Percentiles rank a stretch among this genome's conserved stretches.
Evolutionary conservation across 2,797 vertebrate species (phyloP).

Genomic region (Bradypodion ventrale): DNA sequence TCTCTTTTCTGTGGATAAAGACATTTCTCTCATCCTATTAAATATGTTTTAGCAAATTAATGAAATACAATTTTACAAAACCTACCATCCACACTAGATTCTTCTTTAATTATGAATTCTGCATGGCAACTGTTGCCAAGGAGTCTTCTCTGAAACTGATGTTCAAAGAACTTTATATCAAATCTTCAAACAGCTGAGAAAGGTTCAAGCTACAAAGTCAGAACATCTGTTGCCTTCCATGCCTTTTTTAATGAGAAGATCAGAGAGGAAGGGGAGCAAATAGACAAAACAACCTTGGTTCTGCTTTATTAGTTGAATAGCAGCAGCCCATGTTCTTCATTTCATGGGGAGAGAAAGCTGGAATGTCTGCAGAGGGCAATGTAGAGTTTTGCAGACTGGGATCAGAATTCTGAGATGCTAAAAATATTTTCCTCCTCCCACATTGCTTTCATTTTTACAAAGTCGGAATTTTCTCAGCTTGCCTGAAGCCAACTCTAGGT

Average conservation of each 20-base stretch:
- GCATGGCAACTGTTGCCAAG: slow-evolving; percentile 78
- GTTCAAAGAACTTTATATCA: slow-evolving; percentile 69
- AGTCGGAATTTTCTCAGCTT: slow-evolving; percentile 49
- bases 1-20: slow-evolving; percentile 31
- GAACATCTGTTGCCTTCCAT: slow-evolving; percentile 75
- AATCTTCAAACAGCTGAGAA: slow-evolving; percentile 65
- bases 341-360: slow-evolving; percentile 37
- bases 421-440: slow-evolving; percentile 2
- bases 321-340: slow-evolving; percentile 54
- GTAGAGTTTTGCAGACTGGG: slow-evolving; percentile 48
- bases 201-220: slow-evolving; percentile 74
- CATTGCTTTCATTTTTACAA: slow-evolving; percentile 56
- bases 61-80: slow-evolving; percentile 56
- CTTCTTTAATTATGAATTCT: slow-evolving; percentile 75
- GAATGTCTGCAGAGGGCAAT: slow-evolving; percentile 42
- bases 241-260: slow-evolving; percentile 72
- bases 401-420: slow-evolving; percentile 48
- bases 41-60: slow-evolving; percentile 52
- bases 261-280: slow-evolving; percentile 61
- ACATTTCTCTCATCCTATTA: slow-evolving; percentile 42
- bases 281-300: slow-evolving; percentile 72
- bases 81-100: slow-evolving; percentile 62
- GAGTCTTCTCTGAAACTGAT: slow-evolving; percentile 73
- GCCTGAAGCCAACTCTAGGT: slow-evolving; percentile 48
- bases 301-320: slow-evolving; percentile 74